Percentiles rank a stretch among this genome's conserved stretches.
phyloP scores from a whole-genome alignment of 2,113 vertebrate species.

The Corvus hawaiiensis region DNA sequence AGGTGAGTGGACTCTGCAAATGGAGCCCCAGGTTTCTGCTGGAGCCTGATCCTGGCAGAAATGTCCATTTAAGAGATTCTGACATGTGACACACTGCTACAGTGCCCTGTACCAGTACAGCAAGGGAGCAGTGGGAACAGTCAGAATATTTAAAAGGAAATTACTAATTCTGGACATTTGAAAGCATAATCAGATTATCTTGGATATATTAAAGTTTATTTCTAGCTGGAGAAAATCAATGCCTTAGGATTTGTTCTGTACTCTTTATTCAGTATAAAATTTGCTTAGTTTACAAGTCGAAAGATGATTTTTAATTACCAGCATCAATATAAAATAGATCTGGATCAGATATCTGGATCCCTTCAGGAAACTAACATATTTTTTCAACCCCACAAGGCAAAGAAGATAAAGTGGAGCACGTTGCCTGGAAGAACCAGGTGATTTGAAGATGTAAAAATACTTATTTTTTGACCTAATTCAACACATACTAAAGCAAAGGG shows the following conservation, averaged over 20 bases:
- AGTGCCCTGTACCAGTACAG: not conserved
- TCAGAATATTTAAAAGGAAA: constrained; percentile 1
- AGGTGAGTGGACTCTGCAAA: not conserved
- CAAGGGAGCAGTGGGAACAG: not conserved
- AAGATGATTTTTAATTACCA: constrained; percentile 47
- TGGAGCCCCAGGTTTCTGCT: not conserved
- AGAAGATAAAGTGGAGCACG: constrained; percentile 4
- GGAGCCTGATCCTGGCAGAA: not conserved
- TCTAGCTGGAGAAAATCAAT: not conserved
- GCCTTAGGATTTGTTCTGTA: constrained; percentile 35
- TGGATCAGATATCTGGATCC: constrained; percentile 23
- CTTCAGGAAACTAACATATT: constrained; percentile 8
- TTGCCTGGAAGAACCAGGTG: constrained; percentile 34
- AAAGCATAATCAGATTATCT: constrained; percentile 28
- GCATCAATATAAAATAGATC: constrained; percentile 27
- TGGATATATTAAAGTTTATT: constrained; percentile 3
- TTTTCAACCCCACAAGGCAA: constrained; percentile 29
- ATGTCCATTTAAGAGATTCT: not conserved
- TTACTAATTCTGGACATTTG: not conserved
- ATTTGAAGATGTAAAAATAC: constrained; percentile 1
- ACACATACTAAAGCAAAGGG: not conserved
- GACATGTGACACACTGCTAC: not conserved
- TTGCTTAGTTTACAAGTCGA: constrained; percentile 43
- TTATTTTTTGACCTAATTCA: not conserved
- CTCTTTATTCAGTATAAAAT: constrained; percentile 23